Conservation (phyloP, 2,113 vertebrate genomes). For the Urocitellus parryii region DNA sequence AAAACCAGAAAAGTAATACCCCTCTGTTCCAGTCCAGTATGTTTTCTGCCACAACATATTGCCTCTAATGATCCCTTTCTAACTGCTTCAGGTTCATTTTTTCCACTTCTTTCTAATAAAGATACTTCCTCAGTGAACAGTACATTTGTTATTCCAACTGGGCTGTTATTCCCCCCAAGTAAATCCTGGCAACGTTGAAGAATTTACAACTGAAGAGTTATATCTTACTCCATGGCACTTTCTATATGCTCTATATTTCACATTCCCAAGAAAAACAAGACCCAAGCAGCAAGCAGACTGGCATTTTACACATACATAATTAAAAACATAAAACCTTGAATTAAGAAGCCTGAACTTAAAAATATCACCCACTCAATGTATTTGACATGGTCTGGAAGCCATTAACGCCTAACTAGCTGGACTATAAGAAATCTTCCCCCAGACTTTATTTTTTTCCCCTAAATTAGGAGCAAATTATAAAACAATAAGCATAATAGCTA, state of each 20-base stretch:
- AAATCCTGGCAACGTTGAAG: not conserved
- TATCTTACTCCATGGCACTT: not conserved
- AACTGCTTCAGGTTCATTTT: not conserved
- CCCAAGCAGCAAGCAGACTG: constrained; percentile 19
- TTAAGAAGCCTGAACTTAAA: constrained; percentile 67
- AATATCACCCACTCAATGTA: constrained; percentile 51
- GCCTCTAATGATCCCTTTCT: not conserved
- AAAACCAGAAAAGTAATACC: no score
- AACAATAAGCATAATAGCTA: not conserved
- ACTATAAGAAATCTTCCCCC: not conserved
- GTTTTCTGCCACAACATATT: not conserved
- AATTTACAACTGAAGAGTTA: constrained; percentile 50
- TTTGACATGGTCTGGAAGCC: constrained; percentile 1
- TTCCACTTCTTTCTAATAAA: constrained; percentile 45
- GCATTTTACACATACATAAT: constrained; percentile 67
- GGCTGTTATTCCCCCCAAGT: not conserved
- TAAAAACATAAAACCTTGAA: constrained; percentile 71
- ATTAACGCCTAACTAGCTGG: constrained; percentile 40
- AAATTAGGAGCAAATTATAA: constrained; percentile 36
- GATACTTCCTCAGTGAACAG: constrained; percentile 4
- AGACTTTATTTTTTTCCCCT: constrained; percentile 36
- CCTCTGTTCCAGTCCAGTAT: not conserved
- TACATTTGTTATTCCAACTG: not conserved
- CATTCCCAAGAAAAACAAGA: constrained; percentile 48
- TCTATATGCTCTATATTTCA: constrained; percentile 34